Percentiles rank a stretch among this genome's conserved stretches.
Conservation (phyloP, 2,113 vertebrate genomes). For the Paramisgurnus dabryanus region DNA sequence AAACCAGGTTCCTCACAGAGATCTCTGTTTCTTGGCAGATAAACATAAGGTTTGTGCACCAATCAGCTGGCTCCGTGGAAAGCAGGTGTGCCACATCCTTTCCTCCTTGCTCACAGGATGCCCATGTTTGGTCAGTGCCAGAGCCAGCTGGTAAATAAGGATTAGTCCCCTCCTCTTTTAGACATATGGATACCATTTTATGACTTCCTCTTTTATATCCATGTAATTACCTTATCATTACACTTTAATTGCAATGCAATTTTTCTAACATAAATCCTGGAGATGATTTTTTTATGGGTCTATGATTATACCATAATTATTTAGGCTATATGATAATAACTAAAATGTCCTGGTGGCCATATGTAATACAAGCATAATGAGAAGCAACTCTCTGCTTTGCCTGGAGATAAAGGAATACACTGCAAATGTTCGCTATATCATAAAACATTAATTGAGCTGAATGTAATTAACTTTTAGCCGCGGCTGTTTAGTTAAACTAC, state of each 20-base stretch:
- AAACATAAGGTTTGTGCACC: slow-evolving; percentile 12
- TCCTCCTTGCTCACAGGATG: slow-evolving; percentile 26
- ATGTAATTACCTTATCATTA: slow-evolving; percentile 5
- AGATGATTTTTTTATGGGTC: background rate
- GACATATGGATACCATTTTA: slow-evolving; percentile 30
- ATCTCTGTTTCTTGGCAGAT: background rate
- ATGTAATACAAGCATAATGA: background rate
- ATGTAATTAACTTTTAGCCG: slow-evolving; percentile 6
- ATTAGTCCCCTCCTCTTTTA: slow-evolving; percentile 42
- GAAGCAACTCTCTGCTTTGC: background rate
- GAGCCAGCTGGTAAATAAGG: slow-evolving; percentile 46
- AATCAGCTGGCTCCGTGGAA: slow-evolving; percentile 42
- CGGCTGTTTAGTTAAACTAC: slow-evolving; percentile 5
- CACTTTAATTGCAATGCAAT: background rate
- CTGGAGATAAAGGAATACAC: background rate
- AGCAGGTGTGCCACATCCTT: slow-evolving; percentile 52
- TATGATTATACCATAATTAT: background rate
- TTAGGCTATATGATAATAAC: no score
- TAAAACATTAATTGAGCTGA: slow-evolving; percentile 11
- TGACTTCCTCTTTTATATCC: slow-evolving; percentile 6
- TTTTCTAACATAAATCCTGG: background rate
- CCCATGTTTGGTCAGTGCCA: slow-evolving; percentile 38
- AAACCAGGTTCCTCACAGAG: background rate
- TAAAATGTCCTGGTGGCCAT: background rate
- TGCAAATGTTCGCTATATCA: background rate